Evolutionary conservation across 2,113 vertebrate species (phyloP).

Genomic region (Suncus etruscus): DNA sequence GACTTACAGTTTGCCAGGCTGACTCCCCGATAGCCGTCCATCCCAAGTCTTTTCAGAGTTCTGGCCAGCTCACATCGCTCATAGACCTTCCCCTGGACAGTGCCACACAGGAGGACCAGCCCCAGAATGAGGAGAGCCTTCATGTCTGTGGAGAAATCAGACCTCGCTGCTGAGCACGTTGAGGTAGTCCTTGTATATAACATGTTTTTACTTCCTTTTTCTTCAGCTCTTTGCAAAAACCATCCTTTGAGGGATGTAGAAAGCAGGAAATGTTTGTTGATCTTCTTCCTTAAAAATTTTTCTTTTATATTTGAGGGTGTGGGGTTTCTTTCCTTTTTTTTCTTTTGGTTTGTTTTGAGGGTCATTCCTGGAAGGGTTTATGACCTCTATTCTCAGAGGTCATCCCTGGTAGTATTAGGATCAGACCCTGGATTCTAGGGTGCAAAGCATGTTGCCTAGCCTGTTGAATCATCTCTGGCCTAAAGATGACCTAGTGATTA

Average conservation of each 20-base stretch:
- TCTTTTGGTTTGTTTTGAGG: too few species aligned
- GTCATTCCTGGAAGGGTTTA: too few species aligned
- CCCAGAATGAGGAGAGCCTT: conserved; percentile 59
- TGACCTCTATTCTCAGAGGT: too few species aligned
- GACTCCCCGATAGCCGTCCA: conserved; percentile 72
- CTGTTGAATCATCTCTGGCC: too few species aligned
- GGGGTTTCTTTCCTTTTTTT: too few species aligned
- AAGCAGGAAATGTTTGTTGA: conserved; percentile 10
- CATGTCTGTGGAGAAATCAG: conserved; percentile 46
- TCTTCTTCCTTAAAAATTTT: background rate
- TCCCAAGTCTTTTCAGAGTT: conserved; percentile 69
- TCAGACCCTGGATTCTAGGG: too few species aligned
- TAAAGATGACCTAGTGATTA: background rate
- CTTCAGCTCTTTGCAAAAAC: background rate
- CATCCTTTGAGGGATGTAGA: background rate
- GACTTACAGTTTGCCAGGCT: conserved; percentile 85
- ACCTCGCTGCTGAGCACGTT: background rate
- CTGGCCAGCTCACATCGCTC: conserved; percentile 83
- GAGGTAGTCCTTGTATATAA: background rate
- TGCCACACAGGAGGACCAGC: conserved; percentile 75
- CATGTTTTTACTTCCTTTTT: conserved; percentile 23
- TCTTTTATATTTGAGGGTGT: too few species aligned
- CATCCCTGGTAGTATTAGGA: too few species aligned
- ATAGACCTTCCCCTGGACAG: conserved; percentile 75
- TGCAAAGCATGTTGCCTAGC: too few species aligned